These are phyloP conservation scores for Brachionichthys hirsutus DNA, from an alignment of 2,113 vertebrate species.

Conservation along the genomic window DNA sequence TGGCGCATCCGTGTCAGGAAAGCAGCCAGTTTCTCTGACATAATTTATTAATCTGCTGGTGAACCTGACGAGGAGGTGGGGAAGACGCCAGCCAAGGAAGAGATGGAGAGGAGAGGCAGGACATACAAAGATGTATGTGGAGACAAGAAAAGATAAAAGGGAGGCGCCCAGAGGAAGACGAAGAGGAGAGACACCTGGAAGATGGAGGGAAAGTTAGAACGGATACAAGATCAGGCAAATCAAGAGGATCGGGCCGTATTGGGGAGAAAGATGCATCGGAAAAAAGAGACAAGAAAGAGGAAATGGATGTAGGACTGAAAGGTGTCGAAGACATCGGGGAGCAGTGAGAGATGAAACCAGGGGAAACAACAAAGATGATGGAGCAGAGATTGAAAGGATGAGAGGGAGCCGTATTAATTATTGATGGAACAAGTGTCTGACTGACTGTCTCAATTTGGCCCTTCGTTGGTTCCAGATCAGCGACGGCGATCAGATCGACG, in stretches of 20 bases:
- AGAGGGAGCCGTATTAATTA: slow-evolving; percentile 70
- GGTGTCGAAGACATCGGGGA: slow-evolving; percentile 24
- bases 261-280: slow-evolving; percentile 1
- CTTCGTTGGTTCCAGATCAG: slow-evolving; percentile 70
- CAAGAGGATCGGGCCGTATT: not conserved
- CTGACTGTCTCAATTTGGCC: slow-evolving; percentile 73
- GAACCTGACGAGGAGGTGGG: slow-evolving; percentile 34
- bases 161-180: not conserved
- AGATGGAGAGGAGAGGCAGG: slow-evolving; percentile 13
- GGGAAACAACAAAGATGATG: slow-evolving; percentile 30
- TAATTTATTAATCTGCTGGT: slow-evolving; percentile 68
- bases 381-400: slow-evolving; percentile 64
- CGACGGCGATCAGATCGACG: slow-evolving; percentile 53
- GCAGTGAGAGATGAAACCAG: slow-evolving; percentile 8
- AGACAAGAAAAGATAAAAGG: slow-evolving; percentile 5
- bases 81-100: slow-evolving; percentile 6
- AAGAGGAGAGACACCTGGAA: not conserved
- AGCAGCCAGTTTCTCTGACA: slow-evolving; percentile 56
- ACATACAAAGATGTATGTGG: slow-evolving; percentile 1
- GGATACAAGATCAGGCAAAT: slow-evolving; percentile 13
- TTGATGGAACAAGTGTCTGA: slow-evolving; percentile 75
- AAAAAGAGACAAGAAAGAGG: not conserved
- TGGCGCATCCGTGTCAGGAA: slow-evolving; percentile 51
- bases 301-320: slow-evolving; percentile 4
- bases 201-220: not conserved